Base-by-base conservation (phyloP, 2,797 vertebrate species). In the Halcyon smyrnensis region DNA sequence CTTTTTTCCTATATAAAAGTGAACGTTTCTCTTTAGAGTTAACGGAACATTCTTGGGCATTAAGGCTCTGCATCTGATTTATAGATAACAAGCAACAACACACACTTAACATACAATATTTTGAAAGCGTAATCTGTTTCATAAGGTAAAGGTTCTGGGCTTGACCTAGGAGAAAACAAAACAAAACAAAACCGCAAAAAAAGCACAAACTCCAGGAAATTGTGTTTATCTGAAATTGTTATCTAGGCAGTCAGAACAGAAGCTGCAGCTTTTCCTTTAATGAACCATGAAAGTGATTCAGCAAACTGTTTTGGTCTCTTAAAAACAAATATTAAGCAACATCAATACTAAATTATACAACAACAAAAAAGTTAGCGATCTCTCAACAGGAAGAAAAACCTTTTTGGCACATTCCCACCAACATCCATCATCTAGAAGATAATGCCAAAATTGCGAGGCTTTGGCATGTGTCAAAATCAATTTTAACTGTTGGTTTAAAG, bases 1-100 rank as follows among this genome's bases (percentile, higher is more conserved):
- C 82, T 95, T 97, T 97, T 97, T 97, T 97, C 93, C 97, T 96
- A 98, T 98, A 97, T 98, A 98, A 98, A 98, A 98, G 92, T 86
- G 87, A 97, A 90, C 51, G 15, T 96, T 98, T 97, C 89, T 97
- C 95, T 97, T 97, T 97, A 94, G 97, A 98, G 95, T 96, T 96
- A 97, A 97, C 79, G 37, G 95, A 97, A 98, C 95, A 95, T 98
- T 98, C 96, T 98, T 94, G 84, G 90, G 95, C 97, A 98, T 97
- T 96, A 97, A 97, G 95, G 92, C 79, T 95, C 96, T 95, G 95
- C 94, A 76, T 96, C 96, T 97, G 97, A 98, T 98, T 98, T 98
- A 97, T 89, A 98, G 94, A 97, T 97, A 98, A 95, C 94, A 97
- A 97, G 97, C 93, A 98, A 97, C 95, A 90, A 93, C 89, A 85